A percentile compares a stretch with the other conserved stretches of the same genome.
Conservation (phyloP, 2,797 vertebrate species). For the Parambassis ranga region DNA sequence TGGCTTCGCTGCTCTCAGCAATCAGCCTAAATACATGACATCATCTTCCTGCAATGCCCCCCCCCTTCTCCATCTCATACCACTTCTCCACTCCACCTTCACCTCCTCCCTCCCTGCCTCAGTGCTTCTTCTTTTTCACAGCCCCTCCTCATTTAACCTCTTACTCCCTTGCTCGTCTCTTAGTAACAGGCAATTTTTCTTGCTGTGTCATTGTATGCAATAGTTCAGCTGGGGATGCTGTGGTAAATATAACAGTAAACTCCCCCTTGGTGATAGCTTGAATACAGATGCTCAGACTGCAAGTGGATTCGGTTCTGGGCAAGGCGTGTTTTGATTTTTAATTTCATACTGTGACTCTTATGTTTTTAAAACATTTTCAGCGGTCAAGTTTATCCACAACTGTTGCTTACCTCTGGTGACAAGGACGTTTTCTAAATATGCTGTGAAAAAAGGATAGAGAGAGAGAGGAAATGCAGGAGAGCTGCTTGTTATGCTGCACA, state of each 20-base stretch:
- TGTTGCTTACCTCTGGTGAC: slow-evolving; percentile 1
- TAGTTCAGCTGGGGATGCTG: background rate
- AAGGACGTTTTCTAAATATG: background rate
- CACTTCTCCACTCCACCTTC: slow-evolving; percentile 46
- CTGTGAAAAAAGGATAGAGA: background rate
- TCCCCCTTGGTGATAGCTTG: background rate
- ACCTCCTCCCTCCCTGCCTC: slow-evolving; percentile 45
- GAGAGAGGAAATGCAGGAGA: slow-evolving; percentile 13
- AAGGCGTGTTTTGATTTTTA: too few species aligned
- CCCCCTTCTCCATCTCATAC: slow-evolving; percentile 20
- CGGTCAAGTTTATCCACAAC: too few species aligned
- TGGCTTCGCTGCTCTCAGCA: slow-evolving; percentile 68
- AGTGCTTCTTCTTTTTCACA: slow-evolving; percentile 34
- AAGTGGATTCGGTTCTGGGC: too few species aligned
- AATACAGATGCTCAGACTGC: too few species aligned
- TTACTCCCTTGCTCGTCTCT: slow-evolving; percentile 34
- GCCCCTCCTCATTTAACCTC: slow-evolving; percentile 55
- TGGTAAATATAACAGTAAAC: slow-evolving; percentile 1
- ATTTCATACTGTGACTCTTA: background rate
- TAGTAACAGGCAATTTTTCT: slow-evolving; percentile 49
- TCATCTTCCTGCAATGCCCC: slow-evolving; percentile 80
- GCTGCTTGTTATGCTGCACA: slow-evolving; percentile 18
- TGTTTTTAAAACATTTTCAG: too few species aligned
- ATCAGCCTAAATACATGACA: slow-evolving; percentile 84
- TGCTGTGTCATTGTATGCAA: slow-evolving; percentile 56